These are phyloP conservation scores for Poeciliopsis prolifica DNA, from an alignment of 2,113 vertebrate species.

Conservation along the genomic window DNA sequence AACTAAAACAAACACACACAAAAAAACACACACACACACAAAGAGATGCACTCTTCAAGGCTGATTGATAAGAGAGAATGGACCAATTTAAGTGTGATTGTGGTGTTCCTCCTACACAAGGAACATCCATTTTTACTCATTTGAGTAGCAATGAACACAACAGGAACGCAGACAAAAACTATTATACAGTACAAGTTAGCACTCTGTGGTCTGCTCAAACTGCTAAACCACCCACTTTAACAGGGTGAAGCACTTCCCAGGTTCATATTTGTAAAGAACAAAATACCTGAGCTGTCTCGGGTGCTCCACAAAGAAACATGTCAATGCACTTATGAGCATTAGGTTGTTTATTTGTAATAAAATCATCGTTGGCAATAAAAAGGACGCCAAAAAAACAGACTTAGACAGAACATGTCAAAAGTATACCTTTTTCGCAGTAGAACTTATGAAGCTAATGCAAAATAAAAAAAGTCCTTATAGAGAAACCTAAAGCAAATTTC, in stretches of 20 bases:
- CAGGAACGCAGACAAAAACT: neutral
- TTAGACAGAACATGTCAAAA: no score
- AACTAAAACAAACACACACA: conserved; percentile 3
- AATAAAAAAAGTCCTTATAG: no score
- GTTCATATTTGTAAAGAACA: neutral
- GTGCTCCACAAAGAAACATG: no score
- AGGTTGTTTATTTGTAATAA: no score
- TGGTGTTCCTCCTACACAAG: conserved; percentile 21
- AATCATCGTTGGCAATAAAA: no score
- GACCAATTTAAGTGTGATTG: conserved; percentile 15
- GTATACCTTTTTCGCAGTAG: no score
- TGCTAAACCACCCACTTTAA: neutral
- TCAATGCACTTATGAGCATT: no score
- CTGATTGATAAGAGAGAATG: conserved; percentile 13
- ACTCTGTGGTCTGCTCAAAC: neutral
- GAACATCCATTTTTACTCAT: neutral
- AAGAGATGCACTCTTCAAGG: conserved; percentile 30
- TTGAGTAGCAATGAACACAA: neutral
- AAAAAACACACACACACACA: no score
- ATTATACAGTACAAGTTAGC: neutral
- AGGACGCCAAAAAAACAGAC: no score
- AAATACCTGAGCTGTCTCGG: no score
- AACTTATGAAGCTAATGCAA: no score
- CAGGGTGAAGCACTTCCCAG: neutral
- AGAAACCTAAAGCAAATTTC: no score